Evolutionary conservation across 2,113 vertebrate genomes (phyloP).

Genomic region (Coturnix japonica): DNA sequence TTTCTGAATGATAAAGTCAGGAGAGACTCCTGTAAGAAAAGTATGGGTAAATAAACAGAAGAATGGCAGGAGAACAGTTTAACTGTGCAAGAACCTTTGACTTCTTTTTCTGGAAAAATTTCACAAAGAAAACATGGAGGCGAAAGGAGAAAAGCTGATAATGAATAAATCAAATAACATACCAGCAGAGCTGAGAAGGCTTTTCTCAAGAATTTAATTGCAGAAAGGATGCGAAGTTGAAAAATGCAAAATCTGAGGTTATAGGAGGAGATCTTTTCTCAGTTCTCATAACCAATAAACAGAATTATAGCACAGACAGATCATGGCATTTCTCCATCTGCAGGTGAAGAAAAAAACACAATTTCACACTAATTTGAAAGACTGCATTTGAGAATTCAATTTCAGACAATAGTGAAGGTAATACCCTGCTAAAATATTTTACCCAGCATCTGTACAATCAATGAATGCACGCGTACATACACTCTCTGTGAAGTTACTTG

Average conservation of each 20-base stretch:
- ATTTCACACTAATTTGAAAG: background rate
- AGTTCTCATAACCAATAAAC: background rate
- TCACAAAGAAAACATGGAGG: background rate
- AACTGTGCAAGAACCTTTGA: background rate
- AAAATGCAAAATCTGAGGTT: background rate
- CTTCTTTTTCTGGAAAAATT: background rate
- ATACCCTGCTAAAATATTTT: background rate
- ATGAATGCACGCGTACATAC: background rate
- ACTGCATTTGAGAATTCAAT: background rate
- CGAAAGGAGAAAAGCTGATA: background rate
- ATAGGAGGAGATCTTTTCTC: background rate
- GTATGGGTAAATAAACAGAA: background rate
- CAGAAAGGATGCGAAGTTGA: background rate
- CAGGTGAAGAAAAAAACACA: background rate
- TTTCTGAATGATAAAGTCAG: background rate
- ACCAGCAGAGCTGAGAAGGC: background rate
- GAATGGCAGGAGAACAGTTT: background rate
- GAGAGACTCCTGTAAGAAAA: background rate
- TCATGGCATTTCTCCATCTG: background rate
- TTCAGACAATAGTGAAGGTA: background rate
- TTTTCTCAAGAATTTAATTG: background rate
- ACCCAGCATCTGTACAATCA: background rate
- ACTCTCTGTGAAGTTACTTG: background rate
- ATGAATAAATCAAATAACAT: background rate
- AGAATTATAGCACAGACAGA: background rate